A percentile compares a stretch with the other conserved stretches of the same genome.
phyloP scores from a whole-genome alignment of 1,140 invertebrate genomes.

The Cotesia glomerata region DNA sequence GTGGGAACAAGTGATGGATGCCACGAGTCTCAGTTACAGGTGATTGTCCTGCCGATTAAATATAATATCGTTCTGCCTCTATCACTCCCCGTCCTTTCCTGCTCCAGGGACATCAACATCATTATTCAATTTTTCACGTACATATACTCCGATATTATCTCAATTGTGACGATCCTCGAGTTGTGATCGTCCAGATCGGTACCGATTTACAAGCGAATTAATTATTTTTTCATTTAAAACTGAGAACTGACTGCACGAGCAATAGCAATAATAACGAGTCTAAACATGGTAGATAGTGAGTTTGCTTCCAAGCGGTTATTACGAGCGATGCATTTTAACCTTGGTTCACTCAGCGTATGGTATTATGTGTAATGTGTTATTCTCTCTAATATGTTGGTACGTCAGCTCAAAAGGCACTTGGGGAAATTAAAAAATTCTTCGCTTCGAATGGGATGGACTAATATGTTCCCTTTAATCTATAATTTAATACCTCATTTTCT shows the following conservation, averaged over 20 bases:
- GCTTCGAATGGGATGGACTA: too few relatives aligned
- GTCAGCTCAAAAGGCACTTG: neutral
- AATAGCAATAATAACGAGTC: neutral
- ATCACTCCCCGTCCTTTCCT: neutral
- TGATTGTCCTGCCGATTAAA: slow-evolving; percentile 28
- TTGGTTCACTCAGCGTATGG: slow-evolving; percentile 13
- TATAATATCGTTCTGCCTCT: neutral
- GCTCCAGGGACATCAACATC: neutral
- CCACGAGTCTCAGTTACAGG: slow-evolving; percentile 51
- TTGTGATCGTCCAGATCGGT: too few relatives aligned
- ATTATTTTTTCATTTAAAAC: too few relatives aligned
- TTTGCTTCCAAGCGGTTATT: slow-evolving; percentile 13
- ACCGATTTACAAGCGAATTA: too few relatives aligned
- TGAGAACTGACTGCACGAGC: too few relatives aligned
- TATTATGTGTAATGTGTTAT: too few relatives aligned
- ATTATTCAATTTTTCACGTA: neutral
- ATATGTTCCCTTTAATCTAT: neutral
- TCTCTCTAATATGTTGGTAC: slow-evolving; percentile 22
- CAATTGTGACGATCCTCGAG: too few relatives aligned
- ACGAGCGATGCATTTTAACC: slow-evolving; percentile 17
- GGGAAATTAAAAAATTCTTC: slow-evolving; percentile 6
- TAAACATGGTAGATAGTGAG: neutral
- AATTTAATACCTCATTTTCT: neutral
- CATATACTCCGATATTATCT: too few relatives aligned
- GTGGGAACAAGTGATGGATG: slow-evolving; percentile 26